phyloP scores from a whole-genome alignment of 2,888 invertebrate species.

The Rhopalosiphum nymphaeae region DNA sequence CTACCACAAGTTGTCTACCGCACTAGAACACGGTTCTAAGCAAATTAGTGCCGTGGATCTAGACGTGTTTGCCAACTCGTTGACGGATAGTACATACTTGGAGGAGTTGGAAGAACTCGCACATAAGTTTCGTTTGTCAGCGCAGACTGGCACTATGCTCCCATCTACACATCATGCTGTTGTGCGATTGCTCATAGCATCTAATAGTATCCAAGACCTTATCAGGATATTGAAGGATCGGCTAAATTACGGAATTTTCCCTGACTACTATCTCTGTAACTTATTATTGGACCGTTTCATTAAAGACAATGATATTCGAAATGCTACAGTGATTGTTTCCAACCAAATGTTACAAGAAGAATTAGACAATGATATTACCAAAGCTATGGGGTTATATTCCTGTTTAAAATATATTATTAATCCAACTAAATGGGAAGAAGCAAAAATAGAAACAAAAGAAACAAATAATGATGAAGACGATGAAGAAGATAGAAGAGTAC shows the following conservation, averaged over 20 bases:
- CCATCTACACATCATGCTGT: conserved; percentile 88
- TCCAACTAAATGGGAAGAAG: conserved; percentile 71
- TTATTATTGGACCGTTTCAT: conserved; percentile 85
- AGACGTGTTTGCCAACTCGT: conserved; percentile 83
- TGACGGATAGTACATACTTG: conserved; percentile 74
- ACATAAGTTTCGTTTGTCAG: conserved; percentile 80
- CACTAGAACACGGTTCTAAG: conserved; percentile 75
- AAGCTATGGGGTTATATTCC: conserved; percentile 79
- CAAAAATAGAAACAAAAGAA: conserved; percentile 70
- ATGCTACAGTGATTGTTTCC: conserved; percentile 83
- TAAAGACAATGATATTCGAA: conserved; percentile 76
- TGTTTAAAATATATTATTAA: conserved; percentile 80
- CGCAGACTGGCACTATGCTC: conserved; percentile 79
- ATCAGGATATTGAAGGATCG: conserved; percentile 83
- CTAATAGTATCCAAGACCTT: conserved; percentile 76
- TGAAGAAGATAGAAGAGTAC: conserved; percentile 78
- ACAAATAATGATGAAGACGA: conserved; percentile 70
- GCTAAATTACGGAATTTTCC: conserved; percentile 89
- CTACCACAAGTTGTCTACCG: conserved; percentile 78
- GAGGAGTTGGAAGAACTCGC: conserved; percentile 82
- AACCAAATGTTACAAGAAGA: conserved; percentile 93
- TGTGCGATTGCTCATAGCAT: conserved; percentile 75
- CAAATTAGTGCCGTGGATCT: conserved; percentile 84
- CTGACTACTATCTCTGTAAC: conserved; percentile 85
- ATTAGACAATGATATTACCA: conserved; percentile 79